A percentile compares a stretch with the other conserved stretches of the same genome.
Conservation (phyloP, 2,888 invertebrate genomes). For the Ditula angustiorana region DNA sequence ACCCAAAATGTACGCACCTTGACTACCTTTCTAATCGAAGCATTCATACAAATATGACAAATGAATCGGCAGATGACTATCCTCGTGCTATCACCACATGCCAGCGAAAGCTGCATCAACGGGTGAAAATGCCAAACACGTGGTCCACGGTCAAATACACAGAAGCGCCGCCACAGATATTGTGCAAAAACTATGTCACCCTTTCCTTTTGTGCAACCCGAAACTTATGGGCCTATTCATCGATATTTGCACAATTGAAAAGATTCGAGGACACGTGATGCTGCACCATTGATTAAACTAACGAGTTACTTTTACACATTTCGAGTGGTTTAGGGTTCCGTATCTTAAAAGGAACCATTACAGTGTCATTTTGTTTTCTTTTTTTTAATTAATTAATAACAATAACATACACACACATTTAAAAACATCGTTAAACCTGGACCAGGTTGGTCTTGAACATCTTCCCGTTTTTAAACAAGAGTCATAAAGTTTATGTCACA, state of each 20-base stretch:
- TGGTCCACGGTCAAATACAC: conserved; percentile 58
- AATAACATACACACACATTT: too few relatives aligned
- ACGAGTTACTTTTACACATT: conserved; percentile 9
- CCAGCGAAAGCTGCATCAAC: conserved; percentile 58
- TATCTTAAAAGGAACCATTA: too few relatives aligned
- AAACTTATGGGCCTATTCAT: conserved; percentile 49
- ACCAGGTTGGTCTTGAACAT: too few relatives aligned
- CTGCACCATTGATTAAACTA: conserved; percentile 53
- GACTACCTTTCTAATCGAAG: conserved; percentile 16
- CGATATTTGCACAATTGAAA: conserved; percentile 53
- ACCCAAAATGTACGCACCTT: conserved; percentile 23
- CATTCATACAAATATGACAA: conserved; percentile 32
- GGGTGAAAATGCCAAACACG: conserved; percentile 45
- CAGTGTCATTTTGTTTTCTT: too few relatives aligned
- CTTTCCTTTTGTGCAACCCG: conserved; percentile 68
- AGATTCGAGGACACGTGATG: conserved; percentile 53
- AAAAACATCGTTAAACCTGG: too few relatives aligned
- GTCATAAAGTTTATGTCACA: too few relatives aligned
- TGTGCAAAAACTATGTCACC: conserved; percentile 58
- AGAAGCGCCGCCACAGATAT: conserved; percentile 40
- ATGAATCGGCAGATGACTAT: conserved; percentile 30
- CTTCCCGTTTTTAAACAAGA: too few relatives aligned
- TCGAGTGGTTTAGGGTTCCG: conserved; percentile 14
- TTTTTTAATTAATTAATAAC: too few relatives aligned
- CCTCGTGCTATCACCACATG: conserved; percentile 47